Conservation (phyloP, 2,888 invertebrate species). For the Drosophila buzzatii region DNA sequence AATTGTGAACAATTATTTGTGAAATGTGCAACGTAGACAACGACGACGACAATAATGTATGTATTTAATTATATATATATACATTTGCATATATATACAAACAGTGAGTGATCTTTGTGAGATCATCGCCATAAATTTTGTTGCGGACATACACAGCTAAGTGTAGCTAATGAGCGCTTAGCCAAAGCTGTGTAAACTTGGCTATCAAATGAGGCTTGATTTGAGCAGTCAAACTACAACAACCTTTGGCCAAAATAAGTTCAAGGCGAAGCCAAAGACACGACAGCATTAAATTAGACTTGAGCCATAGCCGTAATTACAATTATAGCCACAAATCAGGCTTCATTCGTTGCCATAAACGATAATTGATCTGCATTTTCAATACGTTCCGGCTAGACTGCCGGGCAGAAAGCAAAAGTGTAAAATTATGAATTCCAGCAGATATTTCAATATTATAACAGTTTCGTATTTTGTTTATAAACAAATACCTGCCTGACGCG, state of each 20-base stretch:
- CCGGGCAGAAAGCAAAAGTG: conserved; percentile 69
- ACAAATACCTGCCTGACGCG: conserved; percentile 63
- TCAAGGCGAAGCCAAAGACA: conserved; percentile 32
- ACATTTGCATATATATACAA: conserved; percentile 19
- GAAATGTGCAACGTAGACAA: conserved; percentile 30
- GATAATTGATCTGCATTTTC: conserved; percentile 12
- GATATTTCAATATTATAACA: conserved; percentile 52
- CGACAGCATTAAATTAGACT: conserved; percentile 20
- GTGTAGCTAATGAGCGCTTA: conserved; percentile 16
- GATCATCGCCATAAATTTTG: conserved; percentile 64
- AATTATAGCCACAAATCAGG: conserved; percentile 48
- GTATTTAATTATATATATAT: conserved; percentile 23
- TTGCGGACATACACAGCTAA: background rate
- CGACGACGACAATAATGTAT: conserved; percentile 36
- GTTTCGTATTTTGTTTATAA: conserved; percentile 72
- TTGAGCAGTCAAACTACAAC: background rate
- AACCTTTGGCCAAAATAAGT: conserved; percentile 7
- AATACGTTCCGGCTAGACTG: conserved; percentile 15
- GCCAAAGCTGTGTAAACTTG: conserved; percentile 9
- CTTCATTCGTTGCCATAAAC: conserved; percentile 33
- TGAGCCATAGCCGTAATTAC: conserved; percentile 45
- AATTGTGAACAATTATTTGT: conserved; percentile 52
- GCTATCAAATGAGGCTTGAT: conserved; percentile 8
- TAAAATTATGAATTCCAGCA: conserved; percentile 38
- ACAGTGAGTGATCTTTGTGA: conserved; percentile 61